Conservation (phyloP, 1,140 invertebrate genomes). For the Drosophila miranda region DNA sequence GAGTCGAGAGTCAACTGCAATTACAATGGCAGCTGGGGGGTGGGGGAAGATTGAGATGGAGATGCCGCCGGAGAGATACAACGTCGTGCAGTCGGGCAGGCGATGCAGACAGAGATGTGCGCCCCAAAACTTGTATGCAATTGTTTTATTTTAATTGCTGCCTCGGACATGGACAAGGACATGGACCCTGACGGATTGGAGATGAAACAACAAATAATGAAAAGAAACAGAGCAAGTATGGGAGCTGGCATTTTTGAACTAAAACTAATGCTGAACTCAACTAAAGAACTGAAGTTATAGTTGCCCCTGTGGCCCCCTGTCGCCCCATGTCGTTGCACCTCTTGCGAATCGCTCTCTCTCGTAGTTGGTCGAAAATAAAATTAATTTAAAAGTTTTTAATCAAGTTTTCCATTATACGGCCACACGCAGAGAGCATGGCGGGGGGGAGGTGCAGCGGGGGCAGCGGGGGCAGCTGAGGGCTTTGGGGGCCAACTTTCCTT, state of each 20-base stretch:
- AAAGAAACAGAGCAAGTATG: slow-evolving; percentile 13
- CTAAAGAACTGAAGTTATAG: slow-evolving; percentile 34
- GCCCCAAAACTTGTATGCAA: slow-evolving; percentile 57
- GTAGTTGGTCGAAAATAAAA: slow-evolving; percentile 77
- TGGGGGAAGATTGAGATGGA: not conserved
- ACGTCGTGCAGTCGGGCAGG: slow-evolving; percentile 1
- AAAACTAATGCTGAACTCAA: slow-evolving; percentile 35
- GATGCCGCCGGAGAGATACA: slow-evolving; percentile 11
- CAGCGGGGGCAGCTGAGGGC: slow-evolving; percentile 13
- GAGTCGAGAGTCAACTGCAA: slow-evolving; percentile 48
- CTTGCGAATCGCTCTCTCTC: too few species aligned
- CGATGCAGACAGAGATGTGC: slow-evolving; percentile 41
- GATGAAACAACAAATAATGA: slow-evolving; percentile 36
- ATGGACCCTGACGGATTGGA: slow-evolving; percentile 10
- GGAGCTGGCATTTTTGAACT: slow-evolving; percentile 27
- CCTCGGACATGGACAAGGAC: slow-evolving; percentile 41
- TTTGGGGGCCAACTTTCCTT: slow-evolving; percentile 38
- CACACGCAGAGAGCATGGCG: slow-evolving; percentile 18
- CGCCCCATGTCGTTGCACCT: not conserved
- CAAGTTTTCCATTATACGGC: slow-evolving; percentile 76
- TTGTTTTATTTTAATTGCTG: slow-evolving; percentile 77
- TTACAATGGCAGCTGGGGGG: slow-evolving; percentile 32
- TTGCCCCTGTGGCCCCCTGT: not conserved
- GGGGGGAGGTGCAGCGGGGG: too few species aligned
- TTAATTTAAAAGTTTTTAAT: slow-evolving; percentile 79